Evolutionary conservation across 1,140 invertebrate species (phyloP).

Genomic region (Drosophila simulans): DNA sequence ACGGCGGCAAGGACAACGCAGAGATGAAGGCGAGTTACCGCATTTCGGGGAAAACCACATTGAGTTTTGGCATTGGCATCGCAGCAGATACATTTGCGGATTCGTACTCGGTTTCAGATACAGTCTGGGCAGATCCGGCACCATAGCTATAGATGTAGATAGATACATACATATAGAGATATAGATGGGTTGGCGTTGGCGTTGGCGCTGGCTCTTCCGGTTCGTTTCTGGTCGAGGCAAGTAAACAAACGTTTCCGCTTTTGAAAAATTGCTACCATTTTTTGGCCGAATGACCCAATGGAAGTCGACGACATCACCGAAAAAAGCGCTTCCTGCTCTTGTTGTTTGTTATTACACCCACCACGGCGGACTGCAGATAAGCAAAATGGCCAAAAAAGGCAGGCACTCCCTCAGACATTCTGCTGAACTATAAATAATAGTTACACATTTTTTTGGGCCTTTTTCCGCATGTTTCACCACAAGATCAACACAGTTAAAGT

Average conservation of each 20-base stretch:
- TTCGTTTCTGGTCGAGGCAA: constrained; percentile 50
- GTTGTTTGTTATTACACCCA: constrained; percentile 49
- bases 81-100: constrained; percentile 25
- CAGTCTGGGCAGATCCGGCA: constrained; percentile 10
- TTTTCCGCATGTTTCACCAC: constrained; percentile 25
- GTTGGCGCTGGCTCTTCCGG: constrained; percentile 41
- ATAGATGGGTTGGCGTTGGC: constrained; percentile 20
- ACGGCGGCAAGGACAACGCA: constrained; percentile 20
- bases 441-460: constrained; percentile 37
- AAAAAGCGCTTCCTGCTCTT: constrained; percentile 47
- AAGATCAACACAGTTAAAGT: constrained; percentile 46
- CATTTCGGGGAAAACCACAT: constrained; percentile 44
- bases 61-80: constrained; percentile 52
- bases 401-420: constrained; percentile 30
- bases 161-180: neutral
- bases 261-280: constrained; percentile 75
- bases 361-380: constrained; percentile 22
- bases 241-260: constrained; percentile 75
- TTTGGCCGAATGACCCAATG: constrained; percentile 38
- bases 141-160: constrained; percentile 6
- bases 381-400: constrained; percentile 33
- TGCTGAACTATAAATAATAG: constrained; percentile 60
- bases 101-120: neutral
- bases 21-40: constrained; percentile 16
- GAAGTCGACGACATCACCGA: constrained; percentile 42